phyloP scores from a whole-genome alignment of 2,113 vertebrate genomes.

The Catagonus wagneri region DNA sequence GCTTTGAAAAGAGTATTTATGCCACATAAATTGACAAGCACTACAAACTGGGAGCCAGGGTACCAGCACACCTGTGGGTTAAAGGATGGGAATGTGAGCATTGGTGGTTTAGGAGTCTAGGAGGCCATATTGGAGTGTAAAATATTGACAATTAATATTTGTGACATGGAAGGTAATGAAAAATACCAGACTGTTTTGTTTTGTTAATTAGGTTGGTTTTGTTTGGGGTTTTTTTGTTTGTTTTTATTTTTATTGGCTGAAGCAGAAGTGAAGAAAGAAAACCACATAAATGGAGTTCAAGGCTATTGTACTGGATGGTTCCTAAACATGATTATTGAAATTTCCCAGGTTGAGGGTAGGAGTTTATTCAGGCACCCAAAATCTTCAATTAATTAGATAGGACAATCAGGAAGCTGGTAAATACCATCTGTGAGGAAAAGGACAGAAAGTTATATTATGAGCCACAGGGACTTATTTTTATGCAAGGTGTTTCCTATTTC shows the following conservation, averaged over 20 bases:
- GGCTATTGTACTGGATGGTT: not conserved
- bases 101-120: not conserved
- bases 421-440: not conserved
- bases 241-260: not conserved
- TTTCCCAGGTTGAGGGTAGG: not conserved
- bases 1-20: not conserved
- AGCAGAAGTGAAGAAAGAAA: not conserved
- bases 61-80: not conserved
- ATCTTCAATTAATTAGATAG: not conserved
- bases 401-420: not conserved
- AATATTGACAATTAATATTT: not conserved
- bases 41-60: not conserved
- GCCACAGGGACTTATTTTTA: not conserved
- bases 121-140: fast-evolving
- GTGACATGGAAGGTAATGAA: not conserved
- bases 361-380: not conserved
- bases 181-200: not conserved
- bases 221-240: not conserved
- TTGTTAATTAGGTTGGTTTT: not conserved
- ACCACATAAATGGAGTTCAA: not conserved
- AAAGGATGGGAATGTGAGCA: not conserved
- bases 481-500: not conserved
- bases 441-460: not conserved
- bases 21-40: not conserved
- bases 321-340: not conserved